Evolutionary conservation across 2,888 invertebrate species (phyloP).

Genomic region (Hermaeophaga mercurialis): DNA sequence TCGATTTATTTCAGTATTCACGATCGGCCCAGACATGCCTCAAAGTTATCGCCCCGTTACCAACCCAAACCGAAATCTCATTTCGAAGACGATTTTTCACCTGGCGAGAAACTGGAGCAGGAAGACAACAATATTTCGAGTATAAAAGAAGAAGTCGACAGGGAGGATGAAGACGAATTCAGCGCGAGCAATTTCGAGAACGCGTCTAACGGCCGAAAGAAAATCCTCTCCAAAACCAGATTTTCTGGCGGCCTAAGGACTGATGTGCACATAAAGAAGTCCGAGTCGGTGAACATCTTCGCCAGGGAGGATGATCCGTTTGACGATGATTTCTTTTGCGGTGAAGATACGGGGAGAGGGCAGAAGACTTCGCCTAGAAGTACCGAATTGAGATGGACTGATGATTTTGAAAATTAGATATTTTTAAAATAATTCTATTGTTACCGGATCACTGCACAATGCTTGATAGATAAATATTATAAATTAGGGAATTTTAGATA

Average conservation of each 20-base stretch:
- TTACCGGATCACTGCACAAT: constrained; percentile 2
- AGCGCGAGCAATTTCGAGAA: constrained; percentile 42
- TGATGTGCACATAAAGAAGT: constrained; percentile 78
- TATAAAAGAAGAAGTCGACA: constrained; percentile 53
- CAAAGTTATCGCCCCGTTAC: constrained; percentile 42
- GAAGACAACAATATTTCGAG: constrained; percentile 48
- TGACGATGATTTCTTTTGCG: constrained; percentile 83
- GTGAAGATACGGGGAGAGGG: constrained; percentile 50
- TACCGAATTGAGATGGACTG: constrained; percentile 58
- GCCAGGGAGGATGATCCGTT: constrained; percentile 86
- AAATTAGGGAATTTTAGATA: too few species aligned
- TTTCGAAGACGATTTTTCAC: constrained; percentile 66
- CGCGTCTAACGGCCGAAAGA: constrained; percentile 45
- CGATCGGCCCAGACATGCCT: constrained; percentile 13
- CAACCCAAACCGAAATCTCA: constrained; percentile 49
- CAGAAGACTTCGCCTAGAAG: constrained; percentile 40
- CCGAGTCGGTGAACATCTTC: constrained; percentile 90
- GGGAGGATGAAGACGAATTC: constrained; percentile 49
- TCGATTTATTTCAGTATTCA: constrained; percentile 7
- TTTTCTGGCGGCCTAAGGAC: constrained; percentile 45
- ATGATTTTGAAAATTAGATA: constrained; percentile 56
- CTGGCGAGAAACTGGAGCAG: constrained; percentile 50
- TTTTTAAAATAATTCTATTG: constrained; percentile 11
- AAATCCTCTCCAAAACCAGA: constrained; percentile 48
- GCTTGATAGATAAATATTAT: too few species aligned